Conservation (phyloP, 2,888 invertebrate genomes). For the Salticus scenicus region DNA sequence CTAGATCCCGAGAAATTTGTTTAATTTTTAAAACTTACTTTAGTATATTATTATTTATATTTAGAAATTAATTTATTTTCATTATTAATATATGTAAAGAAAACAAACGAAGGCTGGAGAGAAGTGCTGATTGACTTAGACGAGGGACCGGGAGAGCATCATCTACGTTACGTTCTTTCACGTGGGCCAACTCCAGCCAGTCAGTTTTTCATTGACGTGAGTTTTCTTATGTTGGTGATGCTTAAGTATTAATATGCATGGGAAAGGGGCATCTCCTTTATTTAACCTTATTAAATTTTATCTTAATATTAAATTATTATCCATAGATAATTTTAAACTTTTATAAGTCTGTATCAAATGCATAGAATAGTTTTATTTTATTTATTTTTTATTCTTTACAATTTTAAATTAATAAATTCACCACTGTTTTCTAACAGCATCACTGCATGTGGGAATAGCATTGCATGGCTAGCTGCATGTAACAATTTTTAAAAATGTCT, state of each 20-base stretch:
- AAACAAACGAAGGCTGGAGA: slow-evolving; percentile 80
- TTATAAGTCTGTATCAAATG: too few species aligned
- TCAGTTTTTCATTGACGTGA: slow-evolving; percentile 78
- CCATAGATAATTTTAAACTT: too few species aligned
- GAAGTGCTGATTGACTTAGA: slow-evolving; percentile 91
- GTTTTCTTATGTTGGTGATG: slow-evolving; percentile 46
- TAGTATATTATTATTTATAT: slow-evolving; percentile 29
- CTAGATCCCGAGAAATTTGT: too few species aligned
- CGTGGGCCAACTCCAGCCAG: slow-evolving; percentile 83
- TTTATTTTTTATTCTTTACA: too few species aligned
- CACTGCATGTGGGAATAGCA: too few species aligned
- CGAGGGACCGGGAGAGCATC: slow-evolving; percentile 74
- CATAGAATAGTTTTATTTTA: too few species aligned
- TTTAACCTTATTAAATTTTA: not conserved
- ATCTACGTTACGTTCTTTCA: slow-evolving; percentile 85
- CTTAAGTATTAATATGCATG: slow-evolving; percentile 51
- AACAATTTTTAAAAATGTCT: too few species aligned
- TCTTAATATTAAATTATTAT: not conserved
- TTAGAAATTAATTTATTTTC: slow-evolving; percentile 49
- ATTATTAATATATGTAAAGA: slow-evolving; percentile 55
- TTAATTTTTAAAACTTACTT: too few species aligned
- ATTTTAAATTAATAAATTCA: too few species aligned
- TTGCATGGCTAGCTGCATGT: too few species aligned
- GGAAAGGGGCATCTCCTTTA: not conserved
- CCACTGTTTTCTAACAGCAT: too few species aligned